These are phyloP conservation scores for Palythoa grandis DNA, from an alignment of 92 coral and sea anemone species.

Conservation along the genomic window DNA sequence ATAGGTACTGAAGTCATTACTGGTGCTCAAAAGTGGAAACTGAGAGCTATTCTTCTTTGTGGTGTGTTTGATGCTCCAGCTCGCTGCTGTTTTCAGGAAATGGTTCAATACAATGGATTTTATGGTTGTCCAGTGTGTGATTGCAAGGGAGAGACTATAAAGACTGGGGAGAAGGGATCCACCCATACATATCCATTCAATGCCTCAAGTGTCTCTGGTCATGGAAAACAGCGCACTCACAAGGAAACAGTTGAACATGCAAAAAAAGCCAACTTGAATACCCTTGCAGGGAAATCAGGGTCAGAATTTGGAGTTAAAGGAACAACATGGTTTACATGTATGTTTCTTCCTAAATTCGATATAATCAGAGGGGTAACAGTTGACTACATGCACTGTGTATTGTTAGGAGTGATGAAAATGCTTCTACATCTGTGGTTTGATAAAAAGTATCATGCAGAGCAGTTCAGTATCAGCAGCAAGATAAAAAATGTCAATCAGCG, in stretches of 20 bases:
- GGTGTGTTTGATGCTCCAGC: slow-evolving; percentile 31
- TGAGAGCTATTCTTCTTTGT: background rate
- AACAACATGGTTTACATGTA: slow-evolving; percentile 14
- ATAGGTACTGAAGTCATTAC: background rate
- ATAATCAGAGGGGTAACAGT: slow-evolving; percentile 15
- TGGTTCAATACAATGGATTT: slow-evolving; percentile 48
- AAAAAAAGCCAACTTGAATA: slow-evolving; percentile 1
- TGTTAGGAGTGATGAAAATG: slow-evolving; percentile 42
- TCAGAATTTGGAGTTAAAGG: slow-evolving; percentile 45
- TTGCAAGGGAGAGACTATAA: slow-evolving; percentile 50
- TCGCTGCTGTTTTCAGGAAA: slow-evolving; percentile 3
- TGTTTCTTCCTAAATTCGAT: slow-evolving; percentile 21
- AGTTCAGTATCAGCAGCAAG: background rate
- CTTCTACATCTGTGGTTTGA: slow-evolving; percentile 26
- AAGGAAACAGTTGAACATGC: slow-evolving; percentile 41
- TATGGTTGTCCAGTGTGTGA: slow-evolving; percentile 54
- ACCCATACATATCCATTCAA: slow-evolving; percentile 17
- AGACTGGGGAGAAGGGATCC: slow-evolving; percentile 15
- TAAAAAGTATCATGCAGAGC: background rate
- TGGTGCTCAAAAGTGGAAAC: slow-evolving; percentile 34
- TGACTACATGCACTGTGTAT: background rate
- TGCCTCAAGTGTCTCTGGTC: slow-evolving; percentile 8
- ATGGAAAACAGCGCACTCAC: slow-evolving; percentile 1
- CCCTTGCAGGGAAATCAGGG: slow-evolving; percentile 37
- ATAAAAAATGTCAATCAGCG: background rate